Base-by-base conservation (phyloP, 2,888 invertebrate species). In the Archips crataeganus region DNA sequence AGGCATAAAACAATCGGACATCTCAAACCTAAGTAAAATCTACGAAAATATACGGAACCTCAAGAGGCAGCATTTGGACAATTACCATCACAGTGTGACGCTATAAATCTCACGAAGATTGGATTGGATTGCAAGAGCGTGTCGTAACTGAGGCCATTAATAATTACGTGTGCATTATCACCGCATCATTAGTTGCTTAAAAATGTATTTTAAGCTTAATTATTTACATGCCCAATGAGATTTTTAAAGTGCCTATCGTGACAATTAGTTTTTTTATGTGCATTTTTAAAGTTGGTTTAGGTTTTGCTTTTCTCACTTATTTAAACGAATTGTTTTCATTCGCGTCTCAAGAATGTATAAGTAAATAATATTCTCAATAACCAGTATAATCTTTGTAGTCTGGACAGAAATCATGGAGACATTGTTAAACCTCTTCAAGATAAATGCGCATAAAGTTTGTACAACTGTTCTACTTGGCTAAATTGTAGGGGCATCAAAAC, bases 91-190 rank as follows among this genome's bases (percentile, higher is more conserved):
- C n/a, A 5, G n/a, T n/a, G n/a, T 36, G n/a, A 47, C 47, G 69
- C 45, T 64, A 59, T 23, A 60, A 65, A 32, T 65, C 64, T 65
- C 64, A 66, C 39, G 10, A 2, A 11, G n/a, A 66, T 32, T 39
- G 10, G n/a, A 66, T 32, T 39, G 51, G 59, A 66, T 71, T 51
- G 36, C 64, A 39, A 32, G 6, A 5, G 13, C 42, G 10, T 61
- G 39, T 51, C 15, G 32, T 51, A 66, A 61, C 36, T 23, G 4
- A 54, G 42, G 62, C 13, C 62, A 67, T 71, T 71, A 71, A 45
- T 51, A 11, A 72, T 62, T 72, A 54, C 45, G 62, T 67, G 54
- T 62, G 32, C 62, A 67, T 64, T 64, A 72, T 67, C 47, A 32
- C 39, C 23, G 45, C 61, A 34, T 72, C 45, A 67, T 71, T 71